Base-by-base conservation (phyloP, 1,140 invertebrate species). In the Drosophila leontia region DNA sequence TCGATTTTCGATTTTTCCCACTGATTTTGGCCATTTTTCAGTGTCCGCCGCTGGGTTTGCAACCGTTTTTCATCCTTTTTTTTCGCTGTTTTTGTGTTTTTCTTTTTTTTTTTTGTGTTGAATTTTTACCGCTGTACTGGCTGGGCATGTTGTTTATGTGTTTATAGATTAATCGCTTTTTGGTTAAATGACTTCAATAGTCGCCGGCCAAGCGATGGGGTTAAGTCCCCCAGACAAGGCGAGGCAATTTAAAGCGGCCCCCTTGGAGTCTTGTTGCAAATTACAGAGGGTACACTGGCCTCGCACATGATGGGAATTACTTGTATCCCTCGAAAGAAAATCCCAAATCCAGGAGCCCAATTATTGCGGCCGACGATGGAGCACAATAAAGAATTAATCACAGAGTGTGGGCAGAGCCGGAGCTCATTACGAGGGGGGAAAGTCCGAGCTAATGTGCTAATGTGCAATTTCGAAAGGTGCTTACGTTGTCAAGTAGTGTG, bases 81-180 rank as follows among this genome's bases (percentile, higher is more conserved):
- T 45, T 53, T 37, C 41, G 45, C 41, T 48, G 41, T 1, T 41
- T 59, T 50, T 48, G 26, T 17, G 42, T 26, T 53, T 53, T 51
- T 45, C 35, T 2, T 23, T 23, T 23, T 4, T 29, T 29, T 4
- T 9, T 50, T 34, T 26, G 48, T 47, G 34, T 47, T 26, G 44
- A 45, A 23, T 23, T 47, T 23, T 47, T 3, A 19, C 23, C 1
- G 44, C n/a, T 17, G 26, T 15, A 29, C 47, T 45, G 57, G 69
- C 65, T 62, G 82, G 70, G 72, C 78, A 80, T 87, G 87, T 91
- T 91, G 87, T 91, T 91, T 91, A 91, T 91, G 87, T 91, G 87
- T 91, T 91, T 87, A 91, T 91, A 91, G 87, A 91, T 91, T 91
- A 91, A 91, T 91, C 87, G 87, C 88, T 91, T 87, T 84, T 91